Evolutionary conservation across 2,888 invertebrate species (phyloP).

Genomic region (Oligia fasciuncula): DNA sequence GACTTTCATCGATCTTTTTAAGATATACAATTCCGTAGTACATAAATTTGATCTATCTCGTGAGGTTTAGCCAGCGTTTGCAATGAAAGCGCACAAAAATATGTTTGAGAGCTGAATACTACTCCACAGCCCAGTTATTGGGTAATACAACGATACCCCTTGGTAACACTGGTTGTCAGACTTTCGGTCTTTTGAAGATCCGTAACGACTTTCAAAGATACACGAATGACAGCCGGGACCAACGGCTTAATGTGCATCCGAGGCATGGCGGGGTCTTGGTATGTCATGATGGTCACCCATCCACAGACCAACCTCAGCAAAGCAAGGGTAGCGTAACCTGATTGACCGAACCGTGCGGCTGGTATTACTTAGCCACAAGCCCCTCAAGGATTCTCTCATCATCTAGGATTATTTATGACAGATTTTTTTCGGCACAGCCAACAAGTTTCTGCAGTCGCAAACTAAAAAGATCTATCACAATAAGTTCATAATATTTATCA

Average conservation of each 20-base stretch:
- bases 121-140: background rate
- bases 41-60: no score
- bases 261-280: background rate
- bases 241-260: background rate
- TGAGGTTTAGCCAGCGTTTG: no score
- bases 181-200: no score
- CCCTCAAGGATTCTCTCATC: background rate
- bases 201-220: background rate
- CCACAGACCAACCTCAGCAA: background rate
- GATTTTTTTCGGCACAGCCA: background rate
- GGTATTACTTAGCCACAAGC: background rate
- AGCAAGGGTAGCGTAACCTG: background rate
- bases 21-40: no score
- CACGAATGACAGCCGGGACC: background rate
- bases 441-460: background rate
- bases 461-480: background rate
- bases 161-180: background rate
- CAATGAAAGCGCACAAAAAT: no score
- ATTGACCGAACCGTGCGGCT: background rate
- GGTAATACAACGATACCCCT: background rate
- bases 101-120: no score
- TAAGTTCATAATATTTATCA: conserved; percentile 29
- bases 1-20: no score
- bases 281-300: background rate
- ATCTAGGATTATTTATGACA: background rate